Conservation (phyloP, 2,113 vertebrate species). For the Perca flavescens region DNA sequence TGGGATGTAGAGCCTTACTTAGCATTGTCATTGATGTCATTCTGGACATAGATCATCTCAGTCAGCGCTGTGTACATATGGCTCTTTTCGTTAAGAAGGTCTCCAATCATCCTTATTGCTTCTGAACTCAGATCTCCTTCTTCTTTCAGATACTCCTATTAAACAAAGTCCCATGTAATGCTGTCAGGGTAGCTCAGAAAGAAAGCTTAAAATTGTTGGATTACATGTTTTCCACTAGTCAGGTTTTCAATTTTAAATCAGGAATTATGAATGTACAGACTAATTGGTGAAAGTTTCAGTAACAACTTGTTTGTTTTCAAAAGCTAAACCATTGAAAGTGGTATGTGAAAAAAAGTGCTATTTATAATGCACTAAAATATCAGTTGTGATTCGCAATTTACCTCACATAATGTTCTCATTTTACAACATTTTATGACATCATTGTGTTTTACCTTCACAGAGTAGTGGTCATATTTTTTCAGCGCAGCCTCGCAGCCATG, state of each 20-base stretch:
- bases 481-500: conserved; percentile 25
- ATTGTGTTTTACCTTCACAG: conserved; percentile 51
- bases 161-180: background rate
- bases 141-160: conserved; percentile 77
- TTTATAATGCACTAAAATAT: background rate
- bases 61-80: conserved; percentile 72
- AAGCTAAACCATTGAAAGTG: background rate
- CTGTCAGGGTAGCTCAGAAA: background rate
- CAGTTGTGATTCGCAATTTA: no score
- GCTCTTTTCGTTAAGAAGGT: conserved; percentile 77
- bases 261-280: background rate
- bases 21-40: conserved; percentile 68
- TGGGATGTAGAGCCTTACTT: background rate
- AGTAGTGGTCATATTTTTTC: conserved; percentile 45
- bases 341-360: no score
- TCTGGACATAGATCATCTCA: conserved; percentile 76
- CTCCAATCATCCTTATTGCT: conserved; percentile 81
- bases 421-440: background rate
- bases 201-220: no score
- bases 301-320: background rate
- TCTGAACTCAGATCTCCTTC: conserved; percentile 70
- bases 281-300: background rate
- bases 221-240: no score
- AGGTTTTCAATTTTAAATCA: no score
- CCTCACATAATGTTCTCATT: background rate